These are phyloP conservation scores for Drymonia ruficornis DNA, from an alignment of 2,888 invertebrate genomes.

Conservation along the genomic window DNA sequence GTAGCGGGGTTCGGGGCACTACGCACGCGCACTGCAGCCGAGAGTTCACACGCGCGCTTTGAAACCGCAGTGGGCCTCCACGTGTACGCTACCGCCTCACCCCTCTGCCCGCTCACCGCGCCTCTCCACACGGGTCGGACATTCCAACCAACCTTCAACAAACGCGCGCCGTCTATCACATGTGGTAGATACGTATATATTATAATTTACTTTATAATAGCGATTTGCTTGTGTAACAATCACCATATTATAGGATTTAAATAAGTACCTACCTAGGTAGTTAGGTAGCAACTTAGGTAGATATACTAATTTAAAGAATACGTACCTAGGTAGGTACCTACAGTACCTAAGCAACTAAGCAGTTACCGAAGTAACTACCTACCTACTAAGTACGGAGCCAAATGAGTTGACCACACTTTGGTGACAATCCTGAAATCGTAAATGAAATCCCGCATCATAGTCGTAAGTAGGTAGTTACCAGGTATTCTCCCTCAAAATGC, in stretches of 20 bases:
- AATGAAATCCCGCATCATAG: too few species aligned
- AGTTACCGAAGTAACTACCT: not conserved
- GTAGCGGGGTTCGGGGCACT: slow-evolving; percentile 48
- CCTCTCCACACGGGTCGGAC: slow-evolving; percentile 48
- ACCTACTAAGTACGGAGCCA: not conserved
- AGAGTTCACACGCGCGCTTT: slow-evolving; percentile 77
- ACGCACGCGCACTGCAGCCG: slow-evolving; percentile 77
- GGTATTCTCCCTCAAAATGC: too few species aligned
- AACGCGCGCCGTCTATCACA: slow-evolving; percentile 61
- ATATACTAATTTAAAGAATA: too few species aligned
- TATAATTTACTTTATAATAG: slow-evolving; percentile 29
- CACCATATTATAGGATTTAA: slow-evolving; percentile 13
- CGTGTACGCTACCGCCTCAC: slow-evolving; percentile 63
- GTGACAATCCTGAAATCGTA: too few species aligned
- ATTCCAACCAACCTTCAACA: slow-evolving; percentile 71
- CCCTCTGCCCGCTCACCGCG: slow-evolving; percentile 42
- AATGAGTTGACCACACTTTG: too few species aligned
- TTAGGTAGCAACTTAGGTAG: too few species aligned
- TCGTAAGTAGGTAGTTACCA: too few species aligned
- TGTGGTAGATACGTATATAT: slow-evolving; percentile 35
- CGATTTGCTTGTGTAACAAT: slow-evolving; percentile 35
- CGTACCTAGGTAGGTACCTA: too few species aligned
- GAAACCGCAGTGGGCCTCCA: slow-evolving; percentile 85
- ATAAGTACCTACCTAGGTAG: too few species aligned
- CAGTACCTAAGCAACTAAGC: too few species aligned